These are phyloP conservation scores for Phylloscopus trochiloides DNA, from an alignment of 2,113 vertebrate genomes.

Conservation along the genomic window DNA sequence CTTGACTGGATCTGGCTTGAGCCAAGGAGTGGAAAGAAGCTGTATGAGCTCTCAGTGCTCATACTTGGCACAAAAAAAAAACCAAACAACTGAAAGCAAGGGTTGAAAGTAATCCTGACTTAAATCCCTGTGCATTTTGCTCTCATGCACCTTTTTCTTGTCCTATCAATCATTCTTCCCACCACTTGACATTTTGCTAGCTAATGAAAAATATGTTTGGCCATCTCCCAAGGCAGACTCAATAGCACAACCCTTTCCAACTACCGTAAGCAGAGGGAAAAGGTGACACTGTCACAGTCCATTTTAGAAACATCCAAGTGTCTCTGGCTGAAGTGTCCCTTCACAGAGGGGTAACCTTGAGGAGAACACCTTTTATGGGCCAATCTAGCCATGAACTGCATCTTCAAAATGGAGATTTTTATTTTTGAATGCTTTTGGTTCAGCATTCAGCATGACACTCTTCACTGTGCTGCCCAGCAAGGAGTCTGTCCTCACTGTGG, in stretches of 20 bases:
- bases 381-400: not conserved
- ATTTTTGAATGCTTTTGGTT: not conserved
- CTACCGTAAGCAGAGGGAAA: not conserved
- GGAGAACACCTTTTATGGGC: not conserved
- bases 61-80: not conserved
- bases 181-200: not conserved
- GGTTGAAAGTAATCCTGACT: not conserved
- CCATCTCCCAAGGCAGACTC: not conserved
- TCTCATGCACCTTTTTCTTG: not conserved
- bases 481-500: too few species aligned
- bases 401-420: not conserved
- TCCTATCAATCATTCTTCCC: not conserved
- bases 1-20: accelerated
- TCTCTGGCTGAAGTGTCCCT: not conserved
- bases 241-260: not conserved
- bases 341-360: not conserved
- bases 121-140: not conserved
- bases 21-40: not conserved
- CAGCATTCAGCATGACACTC: not conserved
- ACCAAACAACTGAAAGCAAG: not conserved
- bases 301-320: not conserved
- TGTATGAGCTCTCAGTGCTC: not conserved
- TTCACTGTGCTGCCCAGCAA: not conserved
- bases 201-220: not conserved
- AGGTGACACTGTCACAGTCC: not conserved